Evolutionary conservation across 2,113 vertebrate species (phyloP).

Genomic region (Chrysemys picta): DNA sequence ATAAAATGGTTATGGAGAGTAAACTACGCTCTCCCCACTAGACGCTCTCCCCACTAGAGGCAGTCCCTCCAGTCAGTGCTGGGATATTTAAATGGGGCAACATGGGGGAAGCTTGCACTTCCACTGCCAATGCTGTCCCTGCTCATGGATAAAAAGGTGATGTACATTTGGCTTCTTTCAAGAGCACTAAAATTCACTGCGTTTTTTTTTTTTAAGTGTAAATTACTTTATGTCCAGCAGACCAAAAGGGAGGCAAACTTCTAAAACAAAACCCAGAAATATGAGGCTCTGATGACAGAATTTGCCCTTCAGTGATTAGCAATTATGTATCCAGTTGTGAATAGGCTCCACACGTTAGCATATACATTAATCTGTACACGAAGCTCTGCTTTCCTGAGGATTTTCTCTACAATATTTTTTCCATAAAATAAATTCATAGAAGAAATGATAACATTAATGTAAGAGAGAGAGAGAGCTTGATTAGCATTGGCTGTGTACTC

Average conservation of each 20-base stretch:
- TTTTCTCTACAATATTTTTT: background rate
- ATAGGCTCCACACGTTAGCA: background rate
- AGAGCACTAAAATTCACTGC: background rate
- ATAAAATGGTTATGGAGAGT: fast-evolving
- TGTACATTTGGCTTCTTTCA: background rate
- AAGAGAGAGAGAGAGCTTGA: background rate
- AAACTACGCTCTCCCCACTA: background rate
- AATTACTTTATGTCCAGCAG: background rate
- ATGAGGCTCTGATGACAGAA: background rate
- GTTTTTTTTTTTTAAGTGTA: background rate
- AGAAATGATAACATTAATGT: background rate
- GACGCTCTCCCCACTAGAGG: background rate
- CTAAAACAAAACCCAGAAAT: background rate
- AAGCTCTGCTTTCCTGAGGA: background rate
- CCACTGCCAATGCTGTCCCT: background rate
- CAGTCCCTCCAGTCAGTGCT: background rate
- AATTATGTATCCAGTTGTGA: background rate
- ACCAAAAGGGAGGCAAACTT: background rate
- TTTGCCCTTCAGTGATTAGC: background rate
- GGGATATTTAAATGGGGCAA: background rate
- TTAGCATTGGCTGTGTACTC: background rate
- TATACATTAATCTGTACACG: background rate
- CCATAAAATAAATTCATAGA: background rate
- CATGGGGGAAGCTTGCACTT: background rate
- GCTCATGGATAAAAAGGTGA: fast-evolving